A percentile compares a stretch with the other conserved stretches of the same genome.
These are phyloP conservation scores for Aphidius ervi DNA, from an alignment of 1,140 invertebrate genomes.

Conservation along the genomic window DNA sequence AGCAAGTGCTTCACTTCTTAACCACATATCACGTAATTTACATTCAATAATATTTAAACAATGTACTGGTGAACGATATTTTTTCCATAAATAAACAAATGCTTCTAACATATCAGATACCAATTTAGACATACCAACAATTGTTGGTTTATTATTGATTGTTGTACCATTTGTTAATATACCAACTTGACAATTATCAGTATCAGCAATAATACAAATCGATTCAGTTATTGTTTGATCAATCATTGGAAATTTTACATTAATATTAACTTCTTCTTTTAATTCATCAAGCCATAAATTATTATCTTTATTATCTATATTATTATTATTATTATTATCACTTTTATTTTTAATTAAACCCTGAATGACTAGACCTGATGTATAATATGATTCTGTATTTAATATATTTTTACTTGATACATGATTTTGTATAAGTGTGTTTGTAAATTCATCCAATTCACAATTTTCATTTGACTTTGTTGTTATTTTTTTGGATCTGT, in stretches of 20 bases:
- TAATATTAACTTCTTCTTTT: constrained; percentile 40
- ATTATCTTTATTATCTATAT: constrained; percentile 10
- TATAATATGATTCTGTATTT: constrained; percentile 32
- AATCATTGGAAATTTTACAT: constrained; percentile 51
- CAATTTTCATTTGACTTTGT: constrained; percentile 19
- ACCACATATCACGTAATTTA: constrained; percentile 77
- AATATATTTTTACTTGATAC: constrained; percentile 23
- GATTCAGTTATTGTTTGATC: constrained; percentile 72
- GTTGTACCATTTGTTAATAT: constrained; percentile 42
- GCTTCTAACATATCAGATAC: constrained; percentile 82
- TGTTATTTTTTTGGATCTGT: constrained; percentile 33
- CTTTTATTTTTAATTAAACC: constrained; percentile 40
- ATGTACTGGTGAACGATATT: constrained; percentile 65
- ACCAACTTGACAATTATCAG: constrained; percentile 72
- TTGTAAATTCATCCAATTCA: constrained; percentile 41
- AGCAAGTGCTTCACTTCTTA: constrained; percentile 78
- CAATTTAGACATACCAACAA: constrained; percentile 75
- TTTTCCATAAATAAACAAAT: constrained; percentile 68
- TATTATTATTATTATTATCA: constrained; percentile 26
- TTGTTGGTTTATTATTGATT: constrained; percentile 32
- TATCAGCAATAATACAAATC: constrained; percentile 78
- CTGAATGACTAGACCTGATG: constrained; percentile 47
- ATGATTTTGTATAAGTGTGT: constrained; percentile 37
- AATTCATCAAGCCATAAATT: constrained; percentile 25
- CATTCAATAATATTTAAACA: constrained; percentile 80